Base-by-base conservation (phyloP, 1,140 invertebrate genomes). In the Aphidius gifuensis region DNA sequence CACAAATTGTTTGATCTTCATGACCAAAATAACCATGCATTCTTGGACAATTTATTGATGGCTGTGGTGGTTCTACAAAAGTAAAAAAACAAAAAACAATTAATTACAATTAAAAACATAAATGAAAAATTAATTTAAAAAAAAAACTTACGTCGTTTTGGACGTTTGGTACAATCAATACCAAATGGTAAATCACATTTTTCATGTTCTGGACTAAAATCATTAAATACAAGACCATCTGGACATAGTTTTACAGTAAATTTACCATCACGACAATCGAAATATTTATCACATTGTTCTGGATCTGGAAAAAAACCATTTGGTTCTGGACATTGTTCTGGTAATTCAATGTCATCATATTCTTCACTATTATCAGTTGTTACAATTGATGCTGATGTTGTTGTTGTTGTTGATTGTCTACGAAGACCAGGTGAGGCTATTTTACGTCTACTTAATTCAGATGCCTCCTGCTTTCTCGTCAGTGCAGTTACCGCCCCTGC, bases 161-260 rank as follows among this genome's bases (percentile, higher is more conserved):
- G 84, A 63, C 92, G 83, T 65, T 88, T 85, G 1, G 82, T 83
- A 78, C 92, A 94, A 75, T 94, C 92, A 62, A 94, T 89, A 68
- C 91, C 91, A 73, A 92, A 92, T 0, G 92, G 92, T 64, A 93
- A 80, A 74, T 95, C 92, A 71, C 92, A 95, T 71, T 94, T 93
- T 76, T 93, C 93, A 61, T 92, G 87, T 60, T 87, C 83, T 1
- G 88, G 83, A 63, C 87, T 89, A 78, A 88, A 93, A 74, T 94
- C 92, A 68, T 95, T 92, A 80, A 95, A 96, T 9, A 95, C 92
- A 79, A 94, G 88, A n/a, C 93, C 93, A 73, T 95, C 93, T 0
- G 92, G 89, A 68, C 93, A 95, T 0, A 94, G 80, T 71, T 91
- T 90, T 67, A 91, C 90, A 1, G 84, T 89, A 47, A 88, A 84